Evolutionary conservation across 2,113 vertebrate species (phyloP).

Genomic region (Mesoclemmys tuberculata): DNA sequence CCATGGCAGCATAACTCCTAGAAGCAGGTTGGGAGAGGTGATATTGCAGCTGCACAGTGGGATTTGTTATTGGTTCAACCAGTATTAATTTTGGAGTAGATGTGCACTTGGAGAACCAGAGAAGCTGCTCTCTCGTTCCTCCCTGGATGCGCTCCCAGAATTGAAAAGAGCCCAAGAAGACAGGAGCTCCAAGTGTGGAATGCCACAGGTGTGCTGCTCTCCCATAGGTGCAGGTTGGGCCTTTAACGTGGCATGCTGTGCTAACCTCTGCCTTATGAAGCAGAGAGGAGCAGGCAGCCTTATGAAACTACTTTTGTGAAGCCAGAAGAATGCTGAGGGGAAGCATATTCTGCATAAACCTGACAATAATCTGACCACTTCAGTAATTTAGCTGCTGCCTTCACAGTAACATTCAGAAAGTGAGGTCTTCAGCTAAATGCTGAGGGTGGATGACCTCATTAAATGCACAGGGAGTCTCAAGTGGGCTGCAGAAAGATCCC

Average conservation of each 20-base stretch:
- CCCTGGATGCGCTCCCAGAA: not conserved
- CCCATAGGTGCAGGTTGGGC: not conserved
- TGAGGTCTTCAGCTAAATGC: slow-evolving; percentile 37
- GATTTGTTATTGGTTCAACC: not conserved
- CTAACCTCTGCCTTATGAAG: not conserved
- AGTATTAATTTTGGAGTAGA: not conserved
- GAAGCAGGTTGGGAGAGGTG: rapidly evolving
- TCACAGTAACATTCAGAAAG: not conserved
- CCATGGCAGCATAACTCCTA: not conserved
- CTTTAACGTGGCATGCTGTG: not conserved
- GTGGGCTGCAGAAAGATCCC: not conserved
- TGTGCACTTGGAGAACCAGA: not conserved
- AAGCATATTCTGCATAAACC: slow-evolving; percentile 29
- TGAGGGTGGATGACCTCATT: slow-evolving; percentile 23
- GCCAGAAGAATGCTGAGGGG: not conserved
- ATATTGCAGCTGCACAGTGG: not conserved
- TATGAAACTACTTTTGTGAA: not conserved
- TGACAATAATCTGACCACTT: not conserved
- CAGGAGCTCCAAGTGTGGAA: not conserved
- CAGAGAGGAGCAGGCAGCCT: slow-evolving; percentile 4
- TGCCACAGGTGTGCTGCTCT: not conserved
- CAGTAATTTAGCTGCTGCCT: slow-evolving; percentile 28
- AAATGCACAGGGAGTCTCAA: not conserved
- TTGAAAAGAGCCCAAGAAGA: not conserved
- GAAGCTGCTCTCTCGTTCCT: not conserved